These are phyloP conservation scores for Acropora yongei DNA, from an alignment of 64 coral and sea anemone genomes.

Conservation along the genomic window DNA sequence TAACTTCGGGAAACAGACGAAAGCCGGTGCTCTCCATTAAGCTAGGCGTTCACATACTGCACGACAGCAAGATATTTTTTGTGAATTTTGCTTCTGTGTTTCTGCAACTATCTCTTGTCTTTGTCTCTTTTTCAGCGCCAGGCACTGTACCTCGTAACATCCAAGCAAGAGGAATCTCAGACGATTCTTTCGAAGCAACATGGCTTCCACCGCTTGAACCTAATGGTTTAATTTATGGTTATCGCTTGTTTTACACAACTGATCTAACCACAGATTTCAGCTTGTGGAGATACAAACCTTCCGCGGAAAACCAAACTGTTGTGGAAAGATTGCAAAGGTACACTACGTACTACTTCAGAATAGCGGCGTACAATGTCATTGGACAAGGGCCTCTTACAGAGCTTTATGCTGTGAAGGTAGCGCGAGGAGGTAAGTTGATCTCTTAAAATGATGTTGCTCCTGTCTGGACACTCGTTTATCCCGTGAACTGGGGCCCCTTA, in stretches of 20 bases:
- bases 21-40: too few species aligned
- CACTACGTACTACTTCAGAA: conserved; percentile 75
- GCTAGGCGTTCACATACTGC: too few species aligned
- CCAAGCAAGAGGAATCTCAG: conserved; percentile 60
- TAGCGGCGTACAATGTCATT: conserved; percentile 69
- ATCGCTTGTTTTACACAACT: conserved; percentile 63
- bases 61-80: too few species aligned
- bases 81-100: not conserved
- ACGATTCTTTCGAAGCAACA: conserved; percentile 75
- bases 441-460: too few species aligned
- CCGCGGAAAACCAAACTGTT: conserved; percentile 46
- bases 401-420: conserved; percentile 68
- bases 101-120: not conserved
- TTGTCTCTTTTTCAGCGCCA: conserved; percentile 46
- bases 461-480: too few species aligned
- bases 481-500: too few species aligned
- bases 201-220: conserved; percentile 70
- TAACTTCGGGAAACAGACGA: too few species aligned
- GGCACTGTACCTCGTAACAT: conserved; percentile 69
- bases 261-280: conserved; percentile 42
- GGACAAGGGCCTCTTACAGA: conserved; percentile 64
- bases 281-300: conserved; percentile 37
- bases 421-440: conserved; percentile 64
- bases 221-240: conserved; percentile 67
- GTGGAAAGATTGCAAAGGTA: conserved; percentile 16